Percentiles rank a stretch among this genome's conserved stretches.
phyloP scores from a whole-genome alignment of 1,140 invertebrate species.

The Sminthurides bifidus region DNA sequence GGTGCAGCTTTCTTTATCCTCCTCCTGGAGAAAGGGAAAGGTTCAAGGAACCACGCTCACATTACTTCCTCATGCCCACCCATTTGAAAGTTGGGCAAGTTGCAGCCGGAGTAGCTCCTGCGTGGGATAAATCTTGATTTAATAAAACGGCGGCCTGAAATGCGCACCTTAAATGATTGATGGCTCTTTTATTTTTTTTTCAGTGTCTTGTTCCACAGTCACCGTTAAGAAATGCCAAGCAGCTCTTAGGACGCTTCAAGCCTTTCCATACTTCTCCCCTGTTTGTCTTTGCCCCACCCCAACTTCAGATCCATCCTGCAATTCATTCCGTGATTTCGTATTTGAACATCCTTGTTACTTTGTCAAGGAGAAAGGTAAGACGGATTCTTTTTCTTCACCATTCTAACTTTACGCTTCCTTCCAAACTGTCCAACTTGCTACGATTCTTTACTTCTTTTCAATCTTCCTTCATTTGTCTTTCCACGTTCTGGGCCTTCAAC shows the following conservation, averaged over 20 bases:
- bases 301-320: slow-evolving; percentile 70
- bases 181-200: slow-evolving; percentile 41
- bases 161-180: too few species aligned
- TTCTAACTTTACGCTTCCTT: neutral
- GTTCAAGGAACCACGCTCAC: too few species aligned
- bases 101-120: too few species aligned
- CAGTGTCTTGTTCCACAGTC: slow-evolving; percentile 82
- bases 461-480: neutral
- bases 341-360: slow-evolving; percentile 84
- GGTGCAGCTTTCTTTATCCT: too few species aligned
- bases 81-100: too few species aligned
- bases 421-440: neutral
- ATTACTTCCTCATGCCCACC: too few species aligned
- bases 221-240: slow-evolving; percentile 84
- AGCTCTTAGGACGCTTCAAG: slow-evolving; percentile 69
- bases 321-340: slow-evolving; percentile 77
- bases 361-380: slow-evolving; percentile 68
- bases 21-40: too few species aligned
- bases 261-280: slow-evolving; percentile 80
- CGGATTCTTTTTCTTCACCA: neutral
- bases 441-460: neutral
- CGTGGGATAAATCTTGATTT: too few species aligned
- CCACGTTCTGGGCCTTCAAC: neutral
- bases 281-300: slow-evolving; percentile 81
- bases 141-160: too few species aligned